Percentiles rank a stretch among this genome's conserved stretches.
Conservation (phyloP, 1,140 invertebrate genomes). For the Drosophila lini region DNA sequence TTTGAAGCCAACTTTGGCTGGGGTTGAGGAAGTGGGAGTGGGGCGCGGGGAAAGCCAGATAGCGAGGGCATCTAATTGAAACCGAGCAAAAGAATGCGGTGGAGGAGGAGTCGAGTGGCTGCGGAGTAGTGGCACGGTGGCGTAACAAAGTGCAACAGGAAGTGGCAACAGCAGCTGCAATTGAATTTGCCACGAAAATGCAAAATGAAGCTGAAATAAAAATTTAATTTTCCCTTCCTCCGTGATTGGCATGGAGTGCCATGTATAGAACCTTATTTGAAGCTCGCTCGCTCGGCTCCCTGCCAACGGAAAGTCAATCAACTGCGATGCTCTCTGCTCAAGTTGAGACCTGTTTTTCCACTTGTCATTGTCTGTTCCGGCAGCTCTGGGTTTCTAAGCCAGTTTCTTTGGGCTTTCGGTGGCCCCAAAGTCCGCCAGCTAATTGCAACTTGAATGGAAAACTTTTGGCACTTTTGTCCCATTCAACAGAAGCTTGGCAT, state of each 20-base stretch:
- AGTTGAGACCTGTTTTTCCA: slow-evolving; percentile 29
- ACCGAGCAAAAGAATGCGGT: slow-evolving; percentile 27
- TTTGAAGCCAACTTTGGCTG: slow-evolving; percentile 22
- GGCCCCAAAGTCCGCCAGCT: slow-evolving; percentile 31
- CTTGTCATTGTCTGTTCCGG: slow-evolving; percentile 30
- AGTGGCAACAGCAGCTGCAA: slow-evolving; percentile 46
- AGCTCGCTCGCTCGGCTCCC: slow-evolving; percentile 2
- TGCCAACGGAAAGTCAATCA: slow-evolving; percentile 45
- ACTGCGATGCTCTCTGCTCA: slow-evolving; percentile 19
- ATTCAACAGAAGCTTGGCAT: slow-evolving; percentile 10
- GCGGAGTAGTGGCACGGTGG: not conserved
- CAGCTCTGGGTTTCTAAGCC: slow-evolving; percentile 17
- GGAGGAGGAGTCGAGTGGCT: slow-evolving; percentile 4
- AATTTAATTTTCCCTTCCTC: slow-evolving; percentile 46
- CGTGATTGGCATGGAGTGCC: slow-evolving; percentile 19
- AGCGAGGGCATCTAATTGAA: slow-evolving; percentile 59
- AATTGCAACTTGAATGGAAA: slow-evolving; percentile 68
- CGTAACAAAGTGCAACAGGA: slow-evolving; percentile 50
- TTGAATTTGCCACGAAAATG: slow-evolving; percentile 56
- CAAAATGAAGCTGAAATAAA: slow-evolving; percentile 50
- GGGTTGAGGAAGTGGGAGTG: not conserved
- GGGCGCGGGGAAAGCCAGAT: slow-evolving; percentile 5
- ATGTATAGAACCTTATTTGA: slow-evolving; percentile 2
- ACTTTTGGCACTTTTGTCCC: slow-evolving; percentile 31
- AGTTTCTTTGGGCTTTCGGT: not conserved